phyloP scores from a whole-genome alignment of 2,797 vertebrate genomes.

The Jordanella pulchra region DNA sequence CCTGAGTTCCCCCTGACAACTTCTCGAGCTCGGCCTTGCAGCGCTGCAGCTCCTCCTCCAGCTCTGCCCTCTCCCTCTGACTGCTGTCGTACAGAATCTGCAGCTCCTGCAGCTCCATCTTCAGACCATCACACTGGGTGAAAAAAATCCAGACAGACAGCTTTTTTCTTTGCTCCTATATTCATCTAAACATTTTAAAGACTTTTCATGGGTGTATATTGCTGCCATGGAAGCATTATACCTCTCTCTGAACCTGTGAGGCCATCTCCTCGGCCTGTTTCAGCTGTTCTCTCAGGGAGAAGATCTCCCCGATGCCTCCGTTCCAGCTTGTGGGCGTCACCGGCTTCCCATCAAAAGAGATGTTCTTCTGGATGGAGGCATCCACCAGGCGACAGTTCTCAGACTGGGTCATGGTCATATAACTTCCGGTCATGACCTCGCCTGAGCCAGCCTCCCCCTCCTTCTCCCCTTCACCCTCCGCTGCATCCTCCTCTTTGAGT shows the following conservation, averaged over 20 bases:
- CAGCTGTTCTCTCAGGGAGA: constrained; percentile 82
- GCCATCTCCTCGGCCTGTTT: constrained; percentile 83
- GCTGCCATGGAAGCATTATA: constrained; percentile 28
- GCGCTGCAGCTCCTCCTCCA: constrained; percentile 85
- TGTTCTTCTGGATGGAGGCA: constrained; percentile 84
- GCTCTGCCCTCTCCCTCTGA: constrained; percentile 81
- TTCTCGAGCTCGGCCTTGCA: constrained; percentile 89
- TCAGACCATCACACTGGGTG: constrained; percentile 79
- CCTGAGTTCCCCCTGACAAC: constrained; percentile 76
- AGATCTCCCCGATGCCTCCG: constrained; percentile 78
- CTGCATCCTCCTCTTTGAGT: constrained; percentile 74
- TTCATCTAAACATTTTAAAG: not conserved
- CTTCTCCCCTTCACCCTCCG: constrained; percentile 52
- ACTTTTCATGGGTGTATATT: not conserved
- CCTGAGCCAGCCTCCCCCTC: constrained; percentile 49
- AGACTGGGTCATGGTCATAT: constrained; percentile 72
- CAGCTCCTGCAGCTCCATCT: constrained; percentile 82
- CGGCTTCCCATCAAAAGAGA: constrained; percentile 82
- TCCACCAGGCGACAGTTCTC: constrained; percentile 77
- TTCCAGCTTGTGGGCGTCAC: constrained; percentile 75
- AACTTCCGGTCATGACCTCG: constrained; percentile 68
- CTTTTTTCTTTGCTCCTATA: not conserved
- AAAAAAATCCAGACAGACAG: not conserved
- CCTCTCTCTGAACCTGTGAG: constrained; percentile 79
- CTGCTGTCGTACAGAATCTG: constrained; percentile 82